phyloP scores from a whole-genome alignment of 2,888 invertebrate species.

The Orthonevra nobilis region DNA sequence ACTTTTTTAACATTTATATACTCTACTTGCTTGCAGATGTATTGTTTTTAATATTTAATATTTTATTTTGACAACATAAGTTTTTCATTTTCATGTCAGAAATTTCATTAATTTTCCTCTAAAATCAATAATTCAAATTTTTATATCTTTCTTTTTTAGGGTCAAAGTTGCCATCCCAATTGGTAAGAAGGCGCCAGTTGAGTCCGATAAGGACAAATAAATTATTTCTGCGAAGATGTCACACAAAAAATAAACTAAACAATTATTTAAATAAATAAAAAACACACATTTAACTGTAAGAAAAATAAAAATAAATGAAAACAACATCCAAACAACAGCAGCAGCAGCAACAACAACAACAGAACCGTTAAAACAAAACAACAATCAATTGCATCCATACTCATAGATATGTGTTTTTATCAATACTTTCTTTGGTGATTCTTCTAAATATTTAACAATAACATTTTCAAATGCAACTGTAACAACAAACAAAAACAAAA shows the following conservation, averaged over 20 bases:
- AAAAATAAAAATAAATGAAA: slow-evolving; percentile 34
- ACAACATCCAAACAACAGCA: slow-evolving; percentile 71
- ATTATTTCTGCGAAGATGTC: slow-evolving; percentile 61
- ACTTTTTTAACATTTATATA: too few species aligned
- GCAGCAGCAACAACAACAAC: slow-evolving; percentile 65
- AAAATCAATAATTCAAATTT: too few species aligned
- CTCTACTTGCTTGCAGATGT: too few species aligned
- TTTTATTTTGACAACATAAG: too few species aligned
- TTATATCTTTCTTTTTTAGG: slow-evolving; percentile 81
- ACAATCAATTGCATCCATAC: slow-evolving; percentile 70
- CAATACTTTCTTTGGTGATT: slow-evolving; percentile 72
- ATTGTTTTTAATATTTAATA: too few species aligned
- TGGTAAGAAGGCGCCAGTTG: slow-evolving; percentile 90
- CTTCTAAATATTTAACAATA: slow-evolving; percentile 72
- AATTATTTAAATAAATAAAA: slow-evolving; percentile 34
- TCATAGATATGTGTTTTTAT: slow-evolving; percentile 75
- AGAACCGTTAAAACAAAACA: slow-evolving; percentile 52
- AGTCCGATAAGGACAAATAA: slow-evolving; percentile 93
- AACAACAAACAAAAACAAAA: slow-evolving; percentile 37
- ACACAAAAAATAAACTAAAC: slow-evolving; percentile 49
- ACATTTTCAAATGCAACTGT: too few species aligned
- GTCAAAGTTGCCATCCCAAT: slow-evolving; percentile 93
- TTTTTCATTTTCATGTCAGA: too few species aligned
- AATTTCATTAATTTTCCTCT: too few species aligned
- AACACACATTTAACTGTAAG: slow-evolving; percentile 64